Evolutionary conservation across 2,797 vertebrate species (phyloP).

Genomic region (Tapera naevia): DNA sequence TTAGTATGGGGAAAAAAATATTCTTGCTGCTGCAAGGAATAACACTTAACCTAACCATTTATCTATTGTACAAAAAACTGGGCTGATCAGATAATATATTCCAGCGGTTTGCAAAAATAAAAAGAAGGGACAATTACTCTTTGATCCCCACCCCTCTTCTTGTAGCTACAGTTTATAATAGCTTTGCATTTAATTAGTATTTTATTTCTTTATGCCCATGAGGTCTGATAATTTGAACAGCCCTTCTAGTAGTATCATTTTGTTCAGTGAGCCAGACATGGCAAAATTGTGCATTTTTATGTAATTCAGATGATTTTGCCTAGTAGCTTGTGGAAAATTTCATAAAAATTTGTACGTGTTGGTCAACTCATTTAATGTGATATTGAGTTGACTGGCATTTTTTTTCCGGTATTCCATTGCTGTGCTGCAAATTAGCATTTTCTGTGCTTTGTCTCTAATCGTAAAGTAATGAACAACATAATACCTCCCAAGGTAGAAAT

Average conservation of each 20-base stretch:
- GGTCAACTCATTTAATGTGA: not conserved
- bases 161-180: slow-evolving; percentile 48
- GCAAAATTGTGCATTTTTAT: slow-evolving; percentile 32
- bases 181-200: slow-evolving; percentile 29
- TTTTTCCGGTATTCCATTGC: not conserved
- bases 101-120: slow-evolving; percentile 9
- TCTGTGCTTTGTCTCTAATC: not conserved
- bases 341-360: not conserved
- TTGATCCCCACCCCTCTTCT: not conserved
- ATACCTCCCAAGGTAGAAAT: slow-evolving; percentile 25
- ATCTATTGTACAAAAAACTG: not conserved
- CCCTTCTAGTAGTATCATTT: slow-evolving; percentile 12
- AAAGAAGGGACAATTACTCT: not conserved
- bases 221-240: slow-evolving; percentile 47
- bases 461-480: slow-evolving; percentile 34
- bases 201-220: slow-evolving; percentile 49
- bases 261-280: slow-evolving; percentile 32
- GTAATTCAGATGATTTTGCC: slow-evolving; percentile 41
- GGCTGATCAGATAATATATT: slow-evolving; percentile 17
- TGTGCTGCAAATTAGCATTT: not conserved
- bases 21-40: slow-evolving; percentile 27
- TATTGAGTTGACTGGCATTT: not conserved
- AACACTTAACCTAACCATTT: slow-evolving; percentile 43
- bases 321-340: slow-evolving; percentile 29
- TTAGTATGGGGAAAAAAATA: not conserved